A percentile compares a stretch with the other conserved stretches of the same genome.
phyloP scores from a whole-genome alignment of 1,140 invertebrate species.

The Eciton burchellii region DNA sequence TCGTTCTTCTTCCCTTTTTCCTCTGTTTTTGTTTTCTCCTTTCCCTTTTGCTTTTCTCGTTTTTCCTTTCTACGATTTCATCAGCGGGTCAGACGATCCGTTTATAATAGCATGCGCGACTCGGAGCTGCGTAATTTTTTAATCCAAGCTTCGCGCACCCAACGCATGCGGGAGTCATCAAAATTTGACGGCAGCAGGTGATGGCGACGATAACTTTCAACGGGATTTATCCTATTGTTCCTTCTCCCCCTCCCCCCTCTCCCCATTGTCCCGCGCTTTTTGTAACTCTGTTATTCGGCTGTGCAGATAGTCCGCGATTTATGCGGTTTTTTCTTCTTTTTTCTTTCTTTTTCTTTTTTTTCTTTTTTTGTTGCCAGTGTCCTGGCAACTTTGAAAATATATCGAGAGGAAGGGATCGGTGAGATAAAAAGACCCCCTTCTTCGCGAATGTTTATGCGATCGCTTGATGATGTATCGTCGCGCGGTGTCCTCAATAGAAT shows the following conservation, averaged over 20 bases:
- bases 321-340: conserved; percentile 9
- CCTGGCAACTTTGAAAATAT: conserved; percentile 46
- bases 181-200: conserved; percentile 12
- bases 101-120: too few species aligned
- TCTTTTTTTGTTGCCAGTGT: too few species aligned
- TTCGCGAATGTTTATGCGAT: not conserved
- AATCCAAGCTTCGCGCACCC: too few species aligned
- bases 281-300: not conserved
- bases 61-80: too few species aligned
- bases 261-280: not conserved
- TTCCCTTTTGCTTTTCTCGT: not conserved
- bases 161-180: too few species aligned
- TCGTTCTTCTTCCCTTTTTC: too few species aligned
- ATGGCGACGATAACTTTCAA: conserved; percentile 44
- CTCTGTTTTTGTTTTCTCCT: not conserved
- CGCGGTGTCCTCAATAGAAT: not conserved
- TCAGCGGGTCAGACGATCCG: too few species aligned
- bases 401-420: conserved; percentile 40
- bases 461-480: conserved; percentile 40
- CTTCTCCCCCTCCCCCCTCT: too few species aligned
- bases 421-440: conserved; percentile 22
- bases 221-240: conserved; percentile 61
- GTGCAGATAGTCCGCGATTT: not conserved
- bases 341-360: too few species aligned
- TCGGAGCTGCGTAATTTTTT: too few species aligned